Evolutionary conservation across 30 jellyfish, hydroid and myxozoan genomes (phyloP).

Genomic region (Turritopsis dohrnii): DNA sequence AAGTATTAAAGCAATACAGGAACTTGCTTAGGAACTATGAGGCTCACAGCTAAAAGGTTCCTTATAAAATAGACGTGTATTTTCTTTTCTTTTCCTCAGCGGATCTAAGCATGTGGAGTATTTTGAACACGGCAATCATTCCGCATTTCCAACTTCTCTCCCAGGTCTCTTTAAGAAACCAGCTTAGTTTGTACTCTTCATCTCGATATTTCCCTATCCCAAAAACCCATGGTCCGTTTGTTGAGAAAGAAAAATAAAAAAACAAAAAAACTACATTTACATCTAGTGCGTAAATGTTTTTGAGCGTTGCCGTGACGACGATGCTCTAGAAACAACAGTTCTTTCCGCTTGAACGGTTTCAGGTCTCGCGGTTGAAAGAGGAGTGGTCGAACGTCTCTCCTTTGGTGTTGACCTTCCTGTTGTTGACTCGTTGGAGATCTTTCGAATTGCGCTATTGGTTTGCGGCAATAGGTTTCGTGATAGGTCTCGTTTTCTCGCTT

Average conservation of each 20-base stretch:
- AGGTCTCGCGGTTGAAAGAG: neutral
- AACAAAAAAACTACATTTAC: neutral
- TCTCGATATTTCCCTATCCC: too few relatives aligned
- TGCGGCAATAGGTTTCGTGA: conserved; percentile 5
- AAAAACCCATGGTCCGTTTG: neutral
- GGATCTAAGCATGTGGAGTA: too few relatives aligned
- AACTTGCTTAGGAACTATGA: too few relatives aligned
- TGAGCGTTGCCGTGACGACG: neutral
- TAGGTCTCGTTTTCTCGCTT: conserved; percentile 54
- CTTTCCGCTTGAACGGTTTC: neutral
- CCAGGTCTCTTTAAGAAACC: too few relatives aligned
- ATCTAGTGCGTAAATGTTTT: neutral
- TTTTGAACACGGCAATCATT: too few relatives aligned
- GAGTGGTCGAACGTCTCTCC: neutral
- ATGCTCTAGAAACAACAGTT: neutral
- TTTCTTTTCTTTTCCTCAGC: too few relatives aligned
- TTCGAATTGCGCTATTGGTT: conserved; percentile 3
- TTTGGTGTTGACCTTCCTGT: neutral
- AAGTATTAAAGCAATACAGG: too few relatives aligned
- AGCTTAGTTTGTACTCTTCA: too few relatives aligned
- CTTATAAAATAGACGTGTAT: too few relatives aligned
- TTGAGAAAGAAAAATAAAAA: neutral
- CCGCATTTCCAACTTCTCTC: too few relatives aligned
- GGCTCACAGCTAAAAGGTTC: too few relatives aligned
- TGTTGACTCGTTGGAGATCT: neutral